These are phyloP conservation scores for Actenoides lindsayi DNA, from an alignment of 2,113 vertebrate genomes.

Conservation along the genomic window DNA sequence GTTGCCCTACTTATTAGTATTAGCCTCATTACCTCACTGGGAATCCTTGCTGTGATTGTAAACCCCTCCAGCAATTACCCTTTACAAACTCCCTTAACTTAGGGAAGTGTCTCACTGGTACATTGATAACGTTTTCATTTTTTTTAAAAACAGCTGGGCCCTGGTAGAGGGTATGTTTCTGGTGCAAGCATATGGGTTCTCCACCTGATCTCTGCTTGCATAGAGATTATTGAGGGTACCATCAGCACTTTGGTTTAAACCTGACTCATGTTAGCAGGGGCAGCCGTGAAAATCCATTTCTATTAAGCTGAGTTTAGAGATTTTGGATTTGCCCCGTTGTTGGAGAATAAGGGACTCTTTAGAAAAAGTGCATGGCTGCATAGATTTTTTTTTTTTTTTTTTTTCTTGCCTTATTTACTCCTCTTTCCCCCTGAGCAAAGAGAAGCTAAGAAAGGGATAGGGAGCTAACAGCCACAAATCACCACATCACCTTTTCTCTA, in stretches of 20 bases:
- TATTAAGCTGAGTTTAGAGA: neutral
- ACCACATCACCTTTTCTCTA: neutral
- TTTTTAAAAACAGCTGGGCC: neutral
- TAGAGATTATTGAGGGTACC: neutral
- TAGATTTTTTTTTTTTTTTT: neutral
- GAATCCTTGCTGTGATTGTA: neutral
- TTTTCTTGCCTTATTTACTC: neutral
- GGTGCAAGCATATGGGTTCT: neutral
- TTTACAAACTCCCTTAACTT: neutral
- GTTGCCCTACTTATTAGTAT: neutral
- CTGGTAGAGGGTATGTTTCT: neutral
- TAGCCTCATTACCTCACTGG: neutral
- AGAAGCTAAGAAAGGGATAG: neutral
- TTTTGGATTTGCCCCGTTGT: neutral
- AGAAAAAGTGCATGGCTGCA: neutral
- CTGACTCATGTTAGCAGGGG: rapidly evolving
- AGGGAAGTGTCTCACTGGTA: no score
- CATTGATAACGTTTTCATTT: no score
- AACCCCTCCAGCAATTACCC: neutral
- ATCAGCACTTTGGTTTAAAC: neutral
- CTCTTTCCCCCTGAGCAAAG: neutral
- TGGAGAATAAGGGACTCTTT: neutral
- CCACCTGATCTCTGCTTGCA: neutral
- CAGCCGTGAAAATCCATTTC: neutral
- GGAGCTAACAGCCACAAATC: neutral